Percentiles rank a stretch among this genome's conserved stretches.
phyloP scores from a whole-genome alignment of 2,888 invertebrate genomes.

The Chironomus riparius region DNA sequence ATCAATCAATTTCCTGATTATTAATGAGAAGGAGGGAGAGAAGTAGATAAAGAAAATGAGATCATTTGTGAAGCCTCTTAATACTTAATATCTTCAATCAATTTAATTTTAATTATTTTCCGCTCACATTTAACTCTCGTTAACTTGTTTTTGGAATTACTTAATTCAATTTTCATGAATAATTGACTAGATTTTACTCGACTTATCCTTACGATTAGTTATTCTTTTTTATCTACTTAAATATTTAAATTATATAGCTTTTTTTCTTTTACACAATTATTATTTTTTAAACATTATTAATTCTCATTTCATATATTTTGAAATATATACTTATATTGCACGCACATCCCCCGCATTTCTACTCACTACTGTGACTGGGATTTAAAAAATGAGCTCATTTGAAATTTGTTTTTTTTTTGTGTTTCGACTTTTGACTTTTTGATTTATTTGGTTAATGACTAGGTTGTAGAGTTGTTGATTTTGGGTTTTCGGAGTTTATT shows the following conservation, averaged over 20 bases:
- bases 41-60: constrained; percentile 3
- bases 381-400: background rate
- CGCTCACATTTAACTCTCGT: no score
- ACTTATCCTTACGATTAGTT: background rate
- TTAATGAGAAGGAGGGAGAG: background rate
- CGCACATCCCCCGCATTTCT: constrained; percentile 15
- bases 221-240: background rate
- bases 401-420: background rate
- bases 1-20: background rate
- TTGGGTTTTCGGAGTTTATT: no score
- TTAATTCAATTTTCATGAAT: background rate
- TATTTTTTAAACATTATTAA: background rate
- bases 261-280: no score
- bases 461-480: no score
- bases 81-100: background rate
- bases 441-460: background rate
- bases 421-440: background rate
- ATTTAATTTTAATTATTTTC: no score
- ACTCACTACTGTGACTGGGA: background rate
- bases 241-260: background rate
- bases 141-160: background rate
- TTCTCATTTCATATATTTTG: background rate
- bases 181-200: constrained; percentile 19
- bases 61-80: constrained; percentile 15
- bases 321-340: constrained; percentile 3